These are phyloP conservation scores for Umimayanthus kanabou DNA, from an alignment of 92 coral and sea anemone genomes.

Conservation along the genomic window DNA sequence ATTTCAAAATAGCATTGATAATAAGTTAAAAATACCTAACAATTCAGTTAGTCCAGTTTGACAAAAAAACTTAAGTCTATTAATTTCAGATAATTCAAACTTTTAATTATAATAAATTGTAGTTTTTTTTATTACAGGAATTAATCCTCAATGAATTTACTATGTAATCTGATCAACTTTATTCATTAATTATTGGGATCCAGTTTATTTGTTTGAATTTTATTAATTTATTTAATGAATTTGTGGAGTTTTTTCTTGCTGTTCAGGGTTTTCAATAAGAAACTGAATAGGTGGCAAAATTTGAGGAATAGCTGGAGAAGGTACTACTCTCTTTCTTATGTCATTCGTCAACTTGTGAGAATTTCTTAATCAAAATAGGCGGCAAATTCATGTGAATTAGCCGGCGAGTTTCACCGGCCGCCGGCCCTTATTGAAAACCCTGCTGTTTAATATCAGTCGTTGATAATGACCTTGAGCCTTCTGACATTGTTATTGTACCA, in stretches of 20 bases:
- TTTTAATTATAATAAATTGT: not conserved
- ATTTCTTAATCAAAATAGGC: too few relatives aligned
- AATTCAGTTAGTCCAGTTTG: not conserved
- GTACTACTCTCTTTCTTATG: too few relatives aligned
- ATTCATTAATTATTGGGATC: not conserved
- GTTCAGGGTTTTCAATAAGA: too few relatives aligned
- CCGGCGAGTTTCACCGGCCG: too few relatives aligned
- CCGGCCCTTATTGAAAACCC: too few relatives aligned
- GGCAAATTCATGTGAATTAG: too few relatives aligned
- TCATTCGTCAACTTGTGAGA: too few relatives aligned
- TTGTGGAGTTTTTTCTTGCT: not conserved
- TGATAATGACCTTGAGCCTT: not conserved
- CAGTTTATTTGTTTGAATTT: not conserved
- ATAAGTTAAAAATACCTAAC: too few relatives aligned
- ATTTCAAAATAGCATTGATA: constrained; percentile 6
- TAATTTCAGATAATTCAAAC: not conserved
- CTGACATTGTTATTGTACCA: not conserved
- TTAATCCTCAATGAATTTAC: not conserved
- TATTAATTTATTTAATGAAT: too few relatives aligned
- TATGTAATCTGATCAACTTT: not conserved
- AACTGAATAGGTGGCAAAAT: too few relatives aligned
- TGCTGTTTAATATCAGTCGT: not conserved
- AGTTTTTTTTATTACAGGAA: not conserved
- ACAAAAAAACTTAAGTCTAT: not conserved
- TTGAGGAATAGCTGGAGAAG: too few relatives aligned